phyloP scores from a whole-genome alignment of 2,113 vertebrate genomes.

The Panthera uncia region DNA sequence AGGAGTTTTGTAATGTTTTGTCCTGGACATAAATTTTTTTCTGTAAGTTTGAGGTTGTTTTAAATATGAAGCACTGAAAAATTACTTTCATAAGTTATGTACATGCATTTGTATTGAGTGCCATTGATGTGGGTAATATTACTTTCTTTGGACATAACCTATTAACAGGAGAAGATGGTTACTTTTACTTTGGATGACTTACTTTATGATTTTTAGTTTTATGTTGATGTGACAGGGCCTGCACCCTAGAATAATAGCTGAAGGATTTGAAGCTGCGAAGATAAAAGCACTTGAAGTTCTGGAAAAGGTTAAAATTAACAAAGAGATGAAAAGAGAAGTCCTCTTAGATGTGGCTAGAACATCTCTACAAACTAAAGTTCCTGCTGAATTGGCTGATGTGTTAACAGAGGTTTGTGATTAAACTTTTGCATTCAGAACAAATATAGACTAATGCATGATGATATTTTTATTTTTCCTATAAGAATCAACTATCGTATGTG shows the following conservation, averaged over 20 bases:
- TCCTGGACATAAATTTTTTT: background rate
- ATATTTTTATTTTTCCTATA: slow-evolving; percentile 35
- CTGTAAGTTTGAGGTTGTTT: slow-evolving; percentile 15
- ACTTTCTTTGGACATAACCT: background rate
- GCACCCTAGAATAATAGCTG: slow-evolving; percentile 95
- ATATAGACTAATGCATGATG: background rate
- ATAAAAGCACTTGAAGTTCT: slow-evolving; percentile 93
- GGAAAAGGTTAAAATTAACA: slow-evolving; percentile 92
- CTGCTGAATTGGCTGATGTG: slow-evolving; percentile 92
- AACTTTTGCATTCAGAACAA: background rate
- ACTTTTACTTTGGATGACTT: slow-evolving; percentile 6
- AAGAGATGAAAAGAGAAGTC: slow-evolving; percentile 95
- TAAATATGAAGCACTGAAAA: slow-evolving; percentile 36
- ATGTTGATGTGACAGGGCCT: slow-evolving; percentile 88
- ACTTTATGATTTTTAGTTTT: slow-evolving; percentile 47
- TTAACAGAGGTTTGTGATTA: slow-evolving; percentile 90
- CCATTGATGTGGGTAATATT: background rate
- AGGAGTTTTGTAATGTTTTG: background rate
- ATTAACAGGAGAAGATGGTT: background rate
- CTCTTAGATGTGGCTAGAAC: slow-evolving; percentile 95
- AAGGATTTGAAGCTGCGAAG: slow-evolving; percentile 97
- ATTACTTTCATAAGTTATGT: slow-evolving; percentile 6
- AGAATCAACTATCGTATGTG: background rate
- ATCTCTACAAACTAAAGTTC: slow-evolving; percentile 96
- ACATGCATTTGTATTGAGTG: background rate